phyloP scores from a whole-genome alignment of 2,888 invertebrate genomes.

The Corbicula japonica region DNA sequence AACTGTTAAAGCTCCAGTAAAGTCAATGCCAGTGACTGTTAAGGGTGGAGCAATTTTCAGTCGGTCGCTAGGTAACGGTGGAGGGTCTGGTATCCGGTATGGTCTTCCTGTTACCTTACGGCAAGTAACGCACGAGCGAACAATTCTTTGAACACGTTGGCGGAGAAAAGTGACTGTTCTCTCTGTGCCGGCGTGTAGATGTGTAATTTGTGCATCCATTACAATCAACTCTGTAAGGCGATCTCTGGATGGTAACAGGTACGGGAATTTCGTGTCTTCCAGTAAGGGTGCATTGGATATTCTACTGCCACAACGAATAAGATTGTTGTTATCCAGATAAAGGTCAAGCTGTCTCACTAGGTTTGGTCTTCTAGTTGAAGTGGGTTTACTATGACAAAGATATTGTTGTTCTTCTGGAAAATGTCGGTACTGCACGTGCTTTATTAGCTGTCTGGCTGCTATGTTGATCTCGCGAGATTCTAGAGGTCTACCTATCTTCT shows the following conservation, averaged over 20 bases:
- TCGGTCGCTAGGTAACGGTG: slow-evolving; percentile 9
- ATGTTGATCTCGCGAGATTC: slow-evolving; percentile 9
- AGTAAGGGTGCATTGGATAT: no score
- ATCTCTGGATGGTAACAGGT: slow-evolving; percentile 5
- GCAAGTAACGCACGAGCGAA: no score
- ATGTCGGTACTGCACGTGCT: background rate
- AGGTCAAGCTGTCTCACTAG: slow-evolving; percentile 11
- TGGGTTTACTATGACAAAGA: background rate
- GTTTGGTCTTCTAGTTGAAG: background rate
- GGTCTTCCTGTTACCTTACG: no score
- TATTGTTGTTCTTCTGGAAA: background rate
- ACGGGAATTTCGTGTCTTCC: slow-evolving; percentile 1
- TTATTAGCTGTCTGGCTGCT: slow-evolving; percentile 12
- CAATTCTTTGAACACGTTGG: no score
- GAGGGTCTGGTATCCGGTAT: background rate
- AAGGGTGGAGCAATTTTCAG: slow-evolving; percentile 7
- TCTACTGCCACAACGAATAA: slow-evolving; percentile 17
- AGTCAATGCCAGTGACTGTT: background rate
- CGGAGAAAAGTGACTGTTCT: no score
- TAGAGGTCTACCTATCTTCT: slow-evolving; percentile 8
- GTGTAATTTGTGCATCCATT: slow-evolving; percentile 3
- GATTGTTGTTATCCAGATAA: slow-evolving; percentile 1
- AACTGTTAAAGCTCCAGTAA: background rate
- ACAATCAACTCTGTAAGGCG: background rate
- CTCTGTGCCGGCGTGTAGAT: background rate